Conservation (phyloP, 2,888 invertebrate species). For the Antheraea assamensis region DNA sequence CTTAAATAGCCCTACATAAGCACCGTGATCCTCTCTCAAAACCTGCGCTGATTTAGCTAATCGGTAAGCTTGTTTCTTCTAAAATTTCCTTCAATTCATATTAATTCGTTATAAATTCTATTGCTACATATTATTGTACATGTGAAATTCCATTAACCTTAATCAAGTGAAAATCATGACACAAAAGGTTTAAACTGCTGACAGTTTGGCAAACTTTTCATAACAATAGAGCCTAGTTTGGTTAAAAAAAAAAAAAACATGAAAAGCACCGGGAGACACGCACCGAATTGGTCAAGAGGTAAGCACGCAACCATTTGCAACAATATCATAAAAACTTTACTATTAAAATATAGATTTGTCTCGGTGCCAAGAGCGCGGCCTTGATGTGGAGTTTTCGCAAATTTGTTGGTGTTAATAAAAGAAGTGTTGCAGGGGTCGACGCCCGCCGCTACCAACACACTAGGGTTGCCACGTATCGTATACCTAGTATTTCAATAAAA, state of each 20-base stretch:
- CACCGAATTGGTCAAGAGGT: slow-evolving; percentile 54
- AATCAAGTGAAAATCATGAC: slow-evolving; percentile 13
- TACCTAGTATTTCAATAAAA: too few species aligned
- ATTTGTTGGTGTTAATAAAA: slow-evolving; percentile 36
- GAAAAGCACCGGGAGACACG: slow-evolving; percentile 47
- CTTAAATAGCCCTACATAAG: too few species aligned
- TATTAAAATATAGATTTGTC: slow-evolving; percentile 74
- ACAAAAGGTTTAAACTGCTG: slow-evolving; percentile 8
- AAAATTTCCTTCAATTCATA: background rate
- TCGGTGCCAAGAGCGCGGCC: slow-evolving; percentile 67
- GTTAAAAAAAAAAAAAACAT: slow-evolving; percentile 27
- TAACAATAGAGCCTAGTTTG: slow-evolving; percentile 22
- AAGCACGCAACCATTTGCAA: slow-evolving; percentile 61
- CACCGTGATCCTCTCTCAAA: too few species aligned
- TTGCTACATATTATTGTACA: background rate
- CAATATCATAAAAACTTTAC: slow-evolving; percentile 48
- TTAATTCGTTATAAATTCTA: background rate
- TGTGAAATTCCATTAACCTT: background rate
- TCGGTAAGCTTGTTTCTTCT: background rate
- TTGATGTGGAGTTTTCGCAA: slow-evolving; percentile 65
- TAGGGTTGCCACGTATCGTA: slow-evolving; percentile 18
- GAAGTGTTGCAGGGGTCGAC: slow-evolving; percentile 60
- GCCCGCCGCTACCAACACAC: slow-evolving; percentile 46
- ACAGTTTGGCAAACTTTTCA: slow-evolving; percentile 19
- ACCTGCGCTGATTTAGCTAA: too few species aligned